phyloP scores from a whole-genome alignment of 2,888 invertebrate species.

The Sarcophaga carnaria region DNA sequence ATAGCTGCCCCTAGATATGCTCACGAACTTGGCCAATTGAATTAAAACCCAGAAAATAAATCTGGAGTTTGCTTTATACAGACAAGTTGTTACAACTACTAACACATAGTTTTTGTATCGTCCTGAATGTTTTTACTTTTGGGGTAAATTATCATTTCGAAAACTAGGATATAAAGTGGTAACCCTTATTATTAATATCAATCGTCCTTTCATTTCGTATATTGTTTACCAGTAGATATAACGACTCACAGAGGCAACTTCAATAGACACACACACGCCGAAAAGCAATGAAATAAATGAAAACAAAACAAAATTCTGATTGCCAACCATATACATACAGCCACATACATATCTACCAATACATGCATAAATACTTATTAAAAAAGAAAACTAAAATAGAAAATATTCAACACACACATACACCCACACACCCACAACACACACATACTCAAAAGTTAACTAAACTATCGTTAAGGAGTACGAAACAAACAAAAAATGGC shows the following conservation, averaged over 20 bases:
- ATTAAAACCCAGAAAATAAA: no score
- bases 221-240: conserved; percentile 26
- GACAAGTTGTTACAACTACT: no score
- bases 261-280: background rate
- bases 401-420: conserved; percentile 17
- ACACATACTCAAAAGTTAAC: conserved; percentile 30
- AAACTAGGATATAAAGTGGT: conserved; percentile 20
- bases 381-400: background rate
- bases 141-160: background rate
- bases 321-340: conserved; percentile 16
- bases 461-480: conserved; percentile 37
- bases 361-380: conserved; percentile 3
- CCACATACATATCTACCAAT: no score
- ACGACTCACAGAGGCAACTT: conserved; percentile 47
- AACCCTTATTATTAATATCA: conserved; percentile 28
- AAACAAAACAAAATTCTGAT: conserved; percentile 58
- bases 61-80: no score
- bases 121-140: background rate
- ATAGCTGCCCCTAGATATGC: no score
- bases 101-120: no score
- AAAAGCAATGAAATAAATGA: background rate
- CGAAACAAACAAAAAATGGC: conserved; percentile 71
- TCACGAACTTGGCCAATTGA: no score
- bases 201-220: conserved; percentile 49
- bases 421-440: background rate